phyloP scores from a whole-genome alignment of 1,140 invertebrate genomes.

The Maniola jurtina region DNA sequence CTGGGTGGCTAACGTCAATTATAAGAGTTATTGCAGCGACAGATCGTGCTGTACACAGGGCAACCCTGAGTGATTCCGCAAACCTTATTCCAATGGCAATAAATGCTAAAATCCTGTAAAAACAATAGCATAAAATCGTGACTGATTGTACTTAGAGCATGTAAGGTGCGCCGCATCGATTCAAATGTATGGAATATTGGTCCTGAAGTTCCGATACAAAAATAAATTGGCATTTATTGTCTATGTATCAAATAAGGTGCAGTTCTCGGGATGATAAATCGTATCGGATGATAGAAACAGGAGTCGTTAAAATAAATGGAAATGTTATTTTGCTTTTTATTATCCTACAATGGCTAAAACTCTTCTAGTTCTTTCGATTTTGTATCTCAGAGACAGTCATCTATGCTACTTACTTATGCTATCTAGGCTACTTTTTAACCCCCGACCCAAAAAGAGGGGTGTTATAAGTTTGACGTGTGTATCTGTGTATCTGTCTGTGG shows the following conservation, averaged over 20 bases:
- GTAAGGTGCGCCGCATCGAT: conserved; percentile 42
- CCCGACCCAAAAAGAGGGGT: no score
- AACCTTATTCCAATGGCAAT: conserved; percentile 23
- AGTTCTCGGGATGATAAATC: conserved; percentile 8
- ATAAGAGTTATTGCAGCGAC: conserved; percentile 63
- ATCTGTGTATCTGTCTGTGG: no score
- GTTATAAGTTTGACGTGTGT: no score
- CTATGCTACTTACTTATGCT: background rate
- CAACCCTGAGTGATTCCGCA: conserved; percentile 6
- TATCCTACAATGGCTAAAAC: no score
- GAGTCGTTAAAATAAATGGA: conserved; percentile 6
- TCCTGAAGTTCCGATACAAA: conserved; percentile 23
- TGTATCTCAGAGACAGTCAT: background rate
- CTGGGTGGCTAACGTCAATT: conserved; percentile 72
- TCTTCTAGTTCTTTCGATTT: no score
- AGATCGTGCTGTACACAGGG: conserved; percentile 52
- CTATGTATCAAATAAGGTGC: conserved; percentile 18
- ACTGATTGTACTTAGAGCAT: conserved; percentile 40
- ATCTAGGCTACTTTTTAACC: background rate
- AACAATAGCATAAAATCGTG: background rate
- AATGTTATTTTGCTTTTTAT: background rate
- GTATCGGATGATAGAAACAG: conserved; percentile 4
- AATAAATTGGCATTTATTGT: conserved; percentile 33
- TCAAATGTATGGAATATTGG: conserved; percentile 31
- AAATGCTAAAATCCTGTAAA: conserved; percentile 16